Conservation (phyloP, 1,140 invertebrate species). For the Dufourea novaeangliae region DNA sequence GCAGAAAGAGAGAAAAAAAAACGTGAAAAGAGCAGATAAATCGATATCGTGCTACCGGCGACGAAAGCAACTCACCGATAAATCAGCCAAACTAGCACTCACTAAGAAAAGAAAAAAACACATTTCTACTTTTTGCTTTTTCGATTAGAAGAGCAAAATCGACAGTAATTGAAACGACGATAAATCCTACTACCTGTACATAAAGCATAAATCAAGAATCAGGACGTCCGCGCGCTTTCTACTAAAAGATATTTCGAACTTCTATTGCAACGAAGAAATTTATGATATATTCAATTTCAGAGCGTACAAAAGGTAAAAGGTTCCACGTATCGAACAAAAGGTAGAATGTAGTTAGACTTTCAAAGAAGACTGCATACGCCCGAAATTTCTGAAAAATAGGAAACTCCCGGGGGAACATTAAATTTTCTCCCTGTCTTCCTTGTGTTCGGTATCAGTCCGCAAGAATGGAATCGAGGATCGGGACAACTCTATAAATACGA, state of each 20-base stretch:
- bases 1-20: constrained; percentile 26
- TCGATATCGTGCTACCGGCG: constrained; percentile 61
- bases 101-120: constrained; percentile 61
- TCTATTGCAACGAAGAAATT: too few species aligned
- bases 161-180: too few species aligned
- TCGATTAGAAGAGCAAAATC: not conserved
- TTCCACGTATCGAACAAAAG: too few species aligned
- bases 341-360: too few species aligned
- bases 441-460: not conserved
- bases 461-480: not conserved
- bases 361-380: not conserved
- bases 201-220: too few species aligned
- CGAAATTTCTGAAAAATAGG: not conserved
- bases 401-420: too few species aligned
- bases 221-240: too few species aligned
- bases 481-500: not conserved
- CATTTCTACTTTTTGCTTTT: not conserved
- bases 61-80: constrained; percentile 62
- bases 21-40: constrained; percentile 18
- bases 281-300: too few species aligned
- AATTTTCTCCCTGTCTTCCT: not conserved
- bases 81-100: constrained; percentile 66
- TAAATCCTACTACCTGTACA: too few species aligned
- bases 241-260: too few species aligned
- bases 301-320: too few species aligned